These are phyloP conservation scores for Euwallacea fornicatus DNA, from an alignment of 1,140 invertebrate species.

Conservation along the genomic window DNA sequence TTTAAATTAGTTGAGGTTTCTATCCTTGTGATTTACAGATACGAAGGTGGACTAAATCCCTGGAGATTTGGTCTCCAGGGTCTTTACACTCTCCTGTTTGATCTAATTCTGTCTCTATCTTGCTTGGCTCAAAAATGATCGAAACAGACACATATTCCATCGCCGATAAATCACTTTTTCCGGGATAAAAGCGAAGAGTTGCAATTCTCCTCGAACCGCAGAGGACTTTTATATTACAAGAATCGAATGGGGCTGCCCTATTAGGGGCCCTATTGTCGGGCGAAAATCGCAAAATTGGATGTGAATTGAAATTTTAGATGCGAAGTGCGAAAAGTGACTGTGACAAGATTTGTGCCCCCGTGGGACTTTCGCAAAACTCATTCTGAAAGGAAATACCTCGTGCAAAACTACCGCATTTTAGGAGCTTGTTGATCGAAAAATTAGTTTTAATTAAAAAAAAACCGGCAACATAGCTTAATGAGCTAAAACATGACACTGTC, in stretches of 20 bases:
- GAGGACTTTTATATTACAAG: conserved; percentile 23
- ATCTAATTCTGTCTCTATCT: background rate
- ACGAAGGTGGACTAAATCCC: too few relatives aligned
- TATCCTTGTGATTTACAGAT: too few relatives aligned
- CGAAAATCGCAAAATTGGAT: conserved; percentile 45
- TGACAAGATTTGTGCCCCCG: conserved; percentile 19
- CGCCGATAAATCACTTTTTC: conserved; percentile 4
- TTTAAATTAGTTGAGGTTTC: too few relatives aligned
- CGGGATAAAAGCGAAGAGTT: background rate
- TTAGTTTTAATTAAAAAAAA: too few relatives aligned
- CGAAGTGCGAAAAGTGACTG: conserved; percentile 39
- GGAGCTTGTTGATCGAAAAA: too few relatives aligned
- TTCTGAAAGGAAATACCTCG: conserved; percentile 21
- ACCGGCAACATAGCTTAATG: too few relatives aligned
- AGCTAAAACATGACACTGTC: too few relatives aligned
- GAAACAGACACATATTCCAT: background rate
- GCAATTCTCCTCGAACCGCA: conserved; percentile 14
- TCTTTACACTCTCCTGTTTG: background rate
- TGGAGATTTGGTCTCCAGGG: too few relatives aligned
- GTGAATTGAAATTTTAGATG: conserved; percentile 46
- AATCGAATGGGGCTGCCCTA: conserved; percentile 31
- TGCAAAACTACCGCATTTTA: too few relatives aligned
- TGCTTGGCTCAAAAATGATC: background rate
- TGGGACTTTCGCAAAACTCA: background rate
- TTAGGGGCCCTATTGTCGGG: conserved; percentile 41